phyloP scores from a whole-genome alignment of 2,797 vertebrate species.

The Rallus crepitans region DNA sequence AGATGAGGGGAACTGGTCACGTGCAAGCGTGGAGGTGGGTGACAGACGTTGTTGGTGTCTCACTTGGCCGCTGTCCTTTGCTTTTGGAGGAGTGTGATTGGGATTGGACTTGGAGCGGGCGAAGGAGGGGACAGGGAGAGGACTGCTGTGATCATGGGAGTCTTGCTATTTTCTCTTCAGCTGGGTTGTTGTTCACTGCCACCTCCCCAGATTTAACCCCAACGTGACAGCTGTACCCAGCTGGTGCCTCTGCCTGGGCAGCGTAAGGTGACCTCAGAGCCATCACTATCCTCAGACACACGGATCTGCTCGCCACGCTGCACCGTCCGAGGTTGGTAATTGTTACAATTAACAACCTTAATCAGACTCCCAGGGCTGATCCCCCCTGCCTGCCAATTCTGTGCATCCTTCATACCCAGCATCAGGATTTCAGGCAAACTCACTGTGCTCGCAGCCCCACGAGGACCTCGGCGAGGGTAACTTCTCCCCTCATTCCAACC shows the following conservation, averaged over 20 bases:
- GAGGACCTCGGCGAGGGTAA: background rate
- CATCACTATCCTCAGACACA: background rate
- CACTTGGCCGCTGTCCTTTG: accelerated
- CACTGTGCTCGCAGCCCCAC: accelerated
- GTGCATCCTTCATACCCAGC: background rate
- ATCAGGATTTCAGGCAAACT: background rate
- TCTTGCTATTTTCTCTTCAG: background rate
- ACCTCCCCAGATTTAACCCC: background rate
- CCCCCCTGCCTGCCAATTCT: background rate
- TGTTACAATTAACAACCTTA: background rate
- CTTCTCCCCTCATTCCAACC: background rate
- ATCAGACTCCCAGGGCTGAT: background rate
- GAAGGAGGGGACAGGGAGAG: background rate
- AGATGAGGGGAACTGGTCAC: background rate
- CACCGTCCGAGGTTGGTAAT: background rate
- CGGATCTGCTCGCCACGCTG: accelerated
- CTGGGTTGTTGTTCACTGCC: background rate
- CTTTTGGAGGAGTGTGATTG: background rate
- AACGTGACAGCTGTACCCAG: accelerated
- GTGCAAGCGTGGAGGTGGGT: background rate
- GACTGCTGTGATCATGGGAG: background rate
- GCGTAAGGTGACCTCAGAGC: background rate
- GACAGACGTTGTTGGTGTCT: background rate
- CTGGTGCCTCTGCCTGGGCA: background rate
- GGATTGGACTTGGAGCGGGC: background rate